Evolutionary conservation across 2,113 vertebrate species (phyloP).

Genomic region (Halcyon senegalensis): DNA sequence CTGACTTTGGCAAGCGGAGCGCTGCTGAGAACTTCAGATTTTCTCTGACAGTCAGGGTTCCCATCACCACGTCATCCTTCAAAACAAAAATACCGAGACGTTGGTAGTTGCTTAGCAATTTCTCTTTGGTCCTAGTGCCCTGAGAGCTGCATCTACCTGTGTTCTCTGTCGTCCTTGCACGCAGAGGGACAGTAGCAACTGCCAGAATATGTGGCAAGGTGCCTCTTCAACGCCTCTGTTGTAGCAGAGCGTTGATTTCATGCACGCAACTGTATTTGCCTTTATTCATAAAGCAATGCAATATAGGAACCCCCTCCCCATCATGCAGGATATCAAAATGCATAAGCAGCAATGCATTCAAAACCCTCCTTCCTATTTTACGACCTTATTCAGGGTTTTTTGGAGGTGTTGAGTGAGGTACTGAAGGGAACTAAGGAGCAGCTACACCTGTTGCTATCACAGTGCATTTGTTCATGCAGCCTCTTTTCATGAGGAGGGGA

Average conservation of each 20-base stretch:
- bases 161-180: background rate
- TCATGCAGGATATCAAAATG: background rate
- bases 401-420: background rate
- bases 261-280: background rate
- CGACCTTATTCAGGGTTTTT: background rate
- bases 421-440: background rate
- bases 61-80: slow-evolving; percentile 95
- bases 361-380: background rate
- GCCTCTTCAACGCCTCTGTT: background rate
- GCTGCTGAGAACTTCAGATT: slow-evolving; percentile 94
- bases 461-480: background rate
- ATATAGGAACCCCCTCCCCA: background rate
- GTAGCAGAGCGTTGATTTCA: background rate
- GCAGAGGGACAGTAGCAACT: background rate
- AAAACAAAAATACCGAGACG: background rate
- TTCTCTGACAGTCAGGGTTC: slow-evolving; percentile 92
- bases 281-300: background rate
- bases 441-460: background rate
- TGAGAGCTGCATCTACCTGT: background rate
- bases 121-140: background rate
- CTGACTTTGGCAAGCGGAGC: slow-evolving; percentile 84
- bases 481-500: background rate
- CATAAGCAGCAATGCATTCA: background rate
- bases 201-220: background rate
- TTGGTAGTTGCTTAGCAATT: background rate